Percentiles rank a stretch among this genome's conserved stretches.
Evolutionary conservation across 2,888 invertebrate genomes (phyloP).

Genomic region (Lymantria dispar): DNA sequence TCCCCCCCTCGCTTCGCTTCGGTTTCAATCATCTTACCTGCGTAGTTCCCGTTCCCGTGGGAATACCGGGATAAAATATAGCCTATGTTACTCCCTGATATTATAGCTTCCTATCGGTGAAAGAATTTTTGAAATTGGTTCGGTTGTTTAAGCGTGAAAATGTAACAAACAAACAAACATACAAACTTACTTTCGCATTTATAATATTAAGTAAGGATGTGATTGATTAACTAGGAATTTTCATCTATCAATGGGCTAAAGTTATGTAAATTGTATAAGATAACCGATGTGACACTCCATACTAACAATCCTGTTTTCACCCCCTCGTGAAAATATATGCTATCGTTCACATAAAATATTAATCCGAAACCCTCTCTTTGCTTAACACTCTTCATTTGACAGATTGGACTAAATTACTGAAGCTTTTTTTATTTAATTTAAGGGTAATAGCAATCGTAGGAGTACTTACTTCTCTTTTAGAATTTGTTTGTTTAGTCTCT

Average conservation of each 20-base stretch:
- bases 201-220: no score
- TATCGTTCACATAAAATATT: conserved; percentile 66
- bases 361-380: conserved; percentile 75
- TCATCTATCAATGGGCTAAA: not conserved
- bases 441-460: conserved; percentile 65
- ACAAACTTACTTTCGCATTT: no score
- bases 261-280: conserved; percentile 26
- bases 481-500: conserved; percentile 58
- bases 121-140: no score
- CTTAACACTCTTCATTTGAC: conserved; percentile 81
- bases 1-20: no score
- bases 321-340: conserved; percentile 56
- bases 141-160: no score
- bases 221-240: no score
- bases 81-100: no score
- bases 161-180: no score
- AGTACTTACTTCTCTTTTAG: conserved; percentile 45
- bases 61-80: no score
- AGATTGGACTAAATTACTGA: conserved; percentile 77
- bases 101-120: no score
- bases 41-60: no score
- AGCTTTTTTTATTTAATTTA: conserved; percentile 79
- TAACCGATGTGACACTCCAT: conserved; percentile 23
- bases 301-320: conserved; percentile 35
- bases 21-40: no score